Percentiles rank a stretch among this genome's conserved stretches.
Evolutionary conservation across 2,797 vertebrate genomes (phyloP).

Genomic region (Urosaurus nigricauda): DNA sequence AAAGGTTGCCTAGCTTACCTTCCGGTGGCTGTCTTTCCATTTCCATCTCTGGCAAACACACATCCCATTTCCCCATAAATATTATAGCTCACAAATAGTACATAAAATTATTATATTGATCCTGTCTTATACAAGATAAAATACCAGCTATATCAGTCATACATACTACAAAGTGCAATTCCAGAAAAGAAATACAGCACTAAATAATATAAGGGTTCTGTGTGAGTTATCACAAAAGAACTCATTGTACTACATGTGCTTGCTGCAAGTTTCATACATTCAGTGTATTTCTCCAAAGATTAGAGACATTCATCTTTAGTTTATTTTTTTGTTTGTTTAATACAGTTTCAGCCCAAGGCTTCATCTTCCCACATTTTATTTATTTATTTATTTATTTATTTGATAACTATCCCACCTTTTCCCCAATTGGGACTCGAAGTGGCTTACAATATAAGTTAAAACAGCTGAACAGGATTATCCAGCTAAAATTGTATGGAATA

Average conservation of each 20-base stretch:
- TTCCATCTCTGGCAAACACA: not conserved
- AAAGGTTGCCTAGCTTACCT: not conserved
- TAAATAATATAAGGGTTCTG: too few species aligned
- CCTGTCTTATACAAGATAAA: not conserved
- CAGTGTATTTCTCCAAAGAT: not conserved
- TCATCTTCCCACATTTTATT: not conserved
- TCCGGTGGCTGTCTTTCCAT: not conserved
- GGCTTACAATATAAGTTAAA: too few species aligned
- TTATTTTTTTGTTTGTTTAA: not conserved
- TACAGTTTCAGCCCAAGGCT: not conserved
- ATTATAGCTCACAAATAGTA: conserved; percentile 2
- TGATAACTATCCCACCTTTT: too few species aligned
- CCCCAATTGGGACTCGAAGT: too few species aligned
- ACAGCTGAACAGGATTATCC: too few species aligned
- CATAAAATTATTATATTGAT: not conserved
- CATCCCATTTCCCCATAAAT: not conserved
- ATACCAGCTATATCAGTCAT: not conserved
- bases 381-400: too few species aligned
- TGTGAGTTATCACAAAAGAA: not conserved
- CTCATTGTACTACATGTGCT: not conserved
- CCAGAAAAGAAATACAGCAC: not conserved
- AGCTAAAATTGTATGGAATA: too few species aligned
- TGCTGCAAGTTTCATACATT: not conserved
- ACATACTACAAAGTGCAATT: not conserved
- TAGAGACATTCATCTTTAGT: not conserved